These are phyloP conservation scores for Anas capensis DNA, from an alignment of 2,797 vertebrate genomes.

Conservation along the genomic window DNA sequence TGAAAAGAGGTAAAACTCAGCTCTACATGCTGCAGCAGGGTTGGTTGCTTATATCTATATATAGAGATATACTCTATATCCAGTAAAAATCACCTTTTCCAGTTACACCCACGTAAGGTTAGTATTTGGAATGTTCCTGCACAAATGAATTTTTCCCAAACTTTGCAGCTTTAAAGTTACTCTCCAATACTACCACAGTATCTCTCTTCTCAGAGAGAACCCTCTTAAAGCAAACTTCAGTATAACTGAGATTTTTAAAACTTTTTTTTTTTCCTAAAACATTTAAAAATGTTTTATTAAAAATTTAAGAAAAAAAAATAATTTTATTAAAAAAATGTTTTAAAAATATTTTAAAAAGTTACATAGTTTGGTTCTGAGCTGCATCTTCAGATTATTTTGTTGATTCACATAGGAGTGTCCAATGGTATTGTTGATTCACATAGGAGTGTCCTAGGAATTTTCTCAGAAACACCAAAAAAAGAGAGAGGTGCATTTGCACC, in stretches of 20 bases:
- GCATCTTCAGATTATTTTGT: background rate
- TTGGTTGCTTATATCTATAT: background rate
- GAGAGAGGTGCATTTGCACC: background rate
- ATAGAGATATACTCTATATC: background rate
- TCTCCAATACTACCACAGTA: background rate
- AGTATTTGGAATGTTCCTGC: background rate
- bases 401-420: background rate
- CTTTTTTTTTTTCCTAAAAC: background rate
- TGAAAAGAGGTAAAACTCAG: conserved; percentile 76
- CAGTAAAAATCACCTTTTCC: background rate
- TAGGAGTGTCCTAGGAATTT: background rate
- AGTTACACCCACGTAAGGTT: background rate
- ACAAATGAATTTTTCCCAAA: background rate
- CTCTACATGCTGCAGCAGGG: background rate
- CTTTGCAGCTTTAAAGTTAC: background rate
- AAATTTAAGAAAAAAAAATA: too few relatives aligned
- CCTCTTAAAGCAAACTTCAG: background rate
- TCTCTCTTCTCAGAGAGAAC: background rate
- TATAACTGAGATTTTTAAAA: background rate
- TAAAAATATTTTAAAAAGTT: background rate
- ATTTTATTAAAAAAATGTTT: too few relatives aligned
- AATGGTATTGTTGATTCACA: too few relatives aligned
- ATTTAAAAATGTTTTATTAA: too few relatives aligned
- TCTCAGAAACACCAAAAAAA: background rate
- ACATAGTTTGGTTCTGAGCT: background rate